Evolutionary conservation across 2,113 vertebrate species (phyloP).

Genomic region (Pachycephala philippinensis): DNA sequence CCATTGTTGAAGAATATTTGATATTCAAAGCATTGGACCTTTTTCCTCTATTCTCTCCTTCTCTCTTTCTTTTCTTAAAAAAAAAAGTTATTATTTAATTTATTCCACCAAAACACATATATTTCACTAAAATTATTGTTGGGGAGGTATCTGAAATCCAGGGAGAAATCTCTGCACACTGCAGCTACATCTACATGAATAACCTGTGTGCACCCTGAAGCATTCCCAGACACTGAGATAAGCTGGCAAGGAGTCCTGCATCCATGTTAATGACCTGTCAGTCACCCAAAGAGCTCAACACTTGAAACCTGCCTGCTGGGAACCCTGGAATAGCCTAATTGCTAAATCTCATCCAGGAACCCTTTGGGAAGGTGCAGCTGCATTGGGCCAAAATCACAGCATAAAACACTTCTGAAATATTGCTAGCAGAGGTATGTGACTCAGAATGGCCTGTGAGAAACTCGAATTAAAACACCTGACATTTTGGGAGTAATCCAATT

Average conservation of each 20-base stretch:
- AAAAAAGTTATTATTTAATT: background rate
- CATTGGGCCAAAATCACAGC: background rate
- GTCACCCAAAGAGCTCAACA: background rate
- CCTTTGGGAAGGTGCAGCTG: background rate
- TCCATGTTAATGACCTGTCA: slow-evolving; percentile 3
- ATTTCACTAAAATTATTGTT: background rate
- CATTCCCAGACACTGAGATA: slow-evolving; percentile 8
- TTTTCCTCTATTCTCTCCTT: background rate
- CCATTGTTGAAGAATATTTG: background rate
- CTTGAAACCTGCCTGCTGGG: background rate
- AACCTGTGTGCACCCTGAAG: background rate
- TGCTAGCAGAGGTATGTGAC: background rate
- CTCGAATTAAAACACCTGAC: background rate
- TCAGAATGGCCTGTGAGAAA: background rate
- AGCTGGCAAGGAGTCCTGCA: background rate
- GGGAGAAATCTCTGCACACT: background rate
- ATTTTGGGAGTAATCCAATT: background rate
- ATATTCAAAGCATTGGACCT: background rate
- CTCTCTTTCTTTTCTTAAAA: background rate
- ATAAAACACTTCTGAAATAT: background rate
- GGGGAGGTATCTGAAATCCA: background rate
- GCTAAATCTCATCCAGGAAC: background rate
- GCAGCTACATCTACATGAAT: background rate
- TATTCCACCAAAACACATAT: background rate
- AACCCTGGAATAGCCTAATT: background rate